Percentiles rank a stretch among this genome's conserved stretches.
Evolutionary conservation across 1,140 invertebrate genomes (phyloP).

Genomic region (Pseudobourletiella spinata): DNA sequence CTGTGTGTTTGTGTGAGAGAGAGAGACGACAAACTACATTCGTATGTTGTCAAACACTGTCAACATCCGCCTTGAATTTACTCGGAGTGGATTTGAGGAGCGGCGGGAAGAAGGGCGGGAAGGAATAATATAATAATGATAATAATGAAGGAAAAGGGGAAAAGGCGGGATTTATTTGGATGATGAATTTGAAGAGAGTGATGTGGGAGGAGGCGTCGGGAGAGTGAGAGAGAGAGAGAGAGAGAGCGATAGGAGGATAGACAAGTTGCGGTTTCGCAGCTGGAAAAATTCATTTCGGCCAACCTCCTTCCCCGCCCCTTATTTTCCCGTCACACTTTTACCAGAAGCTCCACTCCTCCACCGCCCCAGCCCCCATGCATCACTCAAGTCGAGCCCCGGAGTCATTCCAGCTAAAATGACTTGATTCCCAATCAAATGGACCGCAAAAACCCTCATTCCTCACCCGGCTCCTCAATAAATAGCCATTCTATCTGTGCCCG

Average conservation of each 20-base stretch:
- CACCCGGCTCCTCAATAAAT: no score
- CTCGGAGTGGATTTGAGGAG: no score
- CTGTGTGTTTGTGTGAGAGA: no score
- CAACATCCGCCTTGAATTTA: no score
- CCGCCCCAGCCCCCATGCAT: neutral
- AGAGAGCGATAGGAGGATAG: neutral
- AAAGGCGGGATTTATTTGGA: neutral
- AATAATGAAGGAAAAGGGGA: no score
- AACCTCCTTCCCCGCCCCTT: conserved; percentile 23
- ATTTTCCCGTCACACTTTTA: conserved; percentile 8
- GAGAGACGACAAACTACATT: no score
- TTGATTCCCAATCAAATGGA: neutral
- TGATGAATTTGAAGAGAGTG: no score
- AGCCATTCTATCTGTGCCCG: no score
- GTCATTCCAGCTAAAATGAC: neutral
- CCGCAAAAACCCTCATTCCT: no score
- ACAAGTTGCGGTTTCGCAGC: conserved; percentile 16
- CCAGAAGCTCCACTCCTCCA: neutral
- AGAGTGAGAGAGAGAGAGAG: neutral
- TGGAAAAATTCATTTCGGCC: conserved; percentile 26
- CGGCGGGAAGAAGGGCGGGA: neutral
- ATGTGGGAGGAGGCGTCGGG: neutral
- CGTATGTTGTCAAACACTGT: no score
- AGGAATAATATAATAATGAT: no score
- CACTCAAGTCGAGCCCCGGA: neutral